Evolutionary conservation across 2,113 vertebrate genomes (phyloP).

Genomic region (Smithornis capensis): DNA sequence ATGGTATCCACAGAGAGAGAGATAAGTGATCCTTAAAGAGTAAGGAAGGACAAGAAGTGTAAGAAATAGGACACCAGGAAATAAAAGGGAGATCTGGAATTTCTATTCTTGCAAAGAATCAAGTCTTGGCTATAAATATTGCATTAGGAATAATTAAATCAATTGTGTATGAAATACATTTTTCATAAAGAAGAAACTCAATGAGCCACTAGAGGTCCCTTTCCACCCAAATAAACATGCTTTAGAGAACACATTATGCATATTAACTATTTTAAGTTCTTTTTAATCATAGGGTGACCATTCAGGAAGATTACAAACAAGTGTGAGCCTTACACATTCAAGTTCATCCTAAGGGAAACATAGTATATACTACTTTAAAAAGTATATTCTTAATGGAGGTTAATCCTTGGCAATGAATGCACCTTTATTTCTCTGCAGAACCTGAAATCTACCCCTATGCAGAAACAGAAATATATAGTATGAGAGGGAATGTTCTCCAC

Average conservation of each 20-base stretch:
- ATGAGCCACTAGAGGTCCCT: neutral
- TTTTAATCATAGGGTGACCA: neutral
- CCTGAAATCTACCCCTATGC: neutral
- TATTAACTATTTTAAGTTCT: neutral
- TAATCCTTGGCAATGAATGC: neutral
- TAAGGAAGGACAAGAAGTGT: neutral
- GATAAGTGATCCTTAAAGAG: neutral
- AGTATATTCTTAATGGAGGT: neutral
- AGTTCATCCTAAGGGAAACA: neutral
- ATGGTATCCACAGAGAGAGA: neutral
- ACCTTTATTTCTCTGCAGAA: neutral
- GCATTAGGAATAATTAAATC: neutral
- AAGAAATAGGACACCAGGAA: neutral
- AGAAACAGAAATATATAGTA: neutral
- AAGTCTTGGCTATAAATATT: neutral
- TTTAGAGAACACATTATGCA: neutral
- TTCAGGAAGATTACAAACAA: neutral
- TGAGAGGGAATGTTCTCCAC: neutral
- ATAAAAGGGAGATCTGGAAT: neutral
- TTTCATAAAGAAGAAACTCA: neutral
- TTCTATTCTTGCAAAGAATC: neutral
- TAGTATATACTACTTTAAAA: neutral
- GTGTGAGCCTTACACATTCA: rapidly evolving
- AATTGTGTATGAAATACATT: neutral
- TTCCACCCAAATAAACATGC: neutral